phyloP scores from a whole-genome alignment of 2,888 invertebrate genomes.

The Liodrosophila aerea region DNA sequence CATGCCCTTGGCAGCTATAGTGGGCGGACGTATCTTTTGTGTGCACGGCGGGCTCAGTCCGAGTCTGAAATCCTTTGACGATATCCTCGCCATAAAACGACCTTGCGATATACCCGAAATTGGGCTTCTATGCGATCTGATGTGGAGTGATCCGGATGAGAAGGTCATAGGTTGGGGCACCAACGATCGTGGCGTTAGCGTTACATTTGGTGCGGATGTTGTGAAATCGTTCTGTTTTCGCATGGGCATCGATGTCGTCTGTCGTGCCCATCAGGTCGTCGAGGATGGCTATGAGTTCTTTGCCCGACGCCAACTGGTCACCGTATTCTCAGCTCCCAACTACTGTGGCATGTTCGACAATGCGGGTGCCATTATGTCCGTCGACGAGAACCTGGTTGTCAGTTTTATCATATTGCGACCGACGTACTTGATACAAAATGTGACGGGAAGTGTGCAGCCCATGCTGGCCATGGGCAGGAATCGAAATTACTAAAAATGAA shows the following conservation, averaged over 20 bases:
- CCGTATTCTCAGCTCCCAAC: conserved; percentile 94
- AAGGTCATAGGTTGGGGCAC: conserved; percentile 99
- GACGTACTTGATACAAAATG: conserved; percentile 7
- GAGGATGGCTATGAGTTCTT: conserved; percentile 99
- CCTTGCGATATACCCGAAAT: conserved; percentile 99
- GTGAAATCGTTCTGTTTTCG: conserved; percentile 99
- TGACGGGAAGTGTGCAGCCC: not conserved
- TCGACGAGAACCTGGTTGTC: conserved; percentile 99
- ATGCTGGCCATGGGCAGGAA: conserved; percentile 39
- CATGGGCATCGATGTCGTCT: conserved; percentile 99
- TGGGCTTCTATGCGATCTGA: conserved; percentile 96
- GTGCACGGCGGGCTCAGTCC: conserved; percentile 93
- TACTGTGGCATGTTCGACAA: conserved; percentile 96
- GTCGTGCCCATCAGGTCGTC: conserved; percentile 99
- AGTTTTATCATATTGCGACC: conserved; percentile 98
- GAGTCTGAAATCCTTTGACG: conserved; percentile 97
- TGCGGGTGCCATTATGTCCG: conserved; percentile 97
- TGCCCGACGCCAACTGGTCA: conserved; percentile 97
- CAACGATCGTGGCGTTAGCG: conserved; percentile 99
- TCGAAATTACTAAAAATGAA: conserved; percentile 34
- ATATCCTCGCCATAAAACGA: conserved; percentile 98
- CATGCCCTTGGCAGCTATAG: conserved; percentile 98
- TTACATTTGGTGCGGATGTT: conserved; percentile 99
- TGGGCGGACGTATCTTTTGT: conserved; percentile 88
- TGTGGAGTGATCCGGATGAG: conserved; percentile 98